Conservation (phyloP, 2,113 vertebrate species). For the Elachura formosa region DNA sequence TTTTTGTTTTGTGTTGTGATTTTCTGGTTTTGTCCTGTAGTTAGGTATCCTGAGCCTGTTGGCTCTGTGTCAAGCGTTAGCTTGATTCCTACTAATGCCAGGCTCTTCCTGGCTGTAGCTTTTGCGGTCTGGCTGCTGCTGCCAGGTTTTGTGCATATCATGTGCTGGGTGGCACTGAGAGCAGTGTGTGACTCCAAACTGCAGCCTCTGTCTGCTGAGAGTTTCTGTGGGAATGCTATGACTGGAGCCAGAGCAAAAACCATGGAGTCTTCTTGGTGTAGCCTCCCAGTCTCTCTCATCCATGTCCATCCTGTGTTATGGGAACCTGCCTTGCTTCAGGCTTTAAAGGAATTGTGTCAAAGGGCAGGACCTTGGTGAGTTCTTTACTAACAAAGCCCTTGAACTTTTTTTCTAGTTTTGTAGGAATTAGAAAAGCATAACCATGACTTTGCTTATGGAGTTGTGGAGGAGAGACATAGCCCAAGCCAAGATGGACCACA, state of each 20-base stretch:
- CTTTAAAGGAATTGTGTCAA: not conserved
- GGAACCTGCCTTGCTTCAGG: not conserved
- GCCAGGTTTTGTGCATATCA: fast-evolving
- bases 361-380: not conserved
- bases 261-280: not conserved
- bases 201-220: not conserved
- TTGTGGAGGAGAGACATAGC: not conserved
- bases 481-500: not conserved
- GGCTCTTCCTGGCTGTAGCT: not conserved
- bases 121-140: not conserved
- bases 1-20: not conserved
- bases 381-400: not conserved
- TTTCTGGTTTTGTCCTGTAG: not conserved
- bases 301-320: not conserved
- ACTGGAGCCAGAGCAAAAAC: not conserved
- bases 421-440: not conserved
- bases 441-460: not conserved
- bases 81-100: not conserved
- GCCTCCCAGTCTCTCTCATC: not conserved
- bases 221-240: not conserved
- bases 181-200: not conserved
- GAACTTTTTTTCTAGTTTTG: not conserved
- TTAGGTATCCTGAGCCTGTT: not conserved
- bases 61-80: not conserved
- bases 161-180: not conserved